Evolutionary conservation across 2,888 invertebrate genomes (phyloP).

Genomic region (Drosophila niveifrons): DNA sequence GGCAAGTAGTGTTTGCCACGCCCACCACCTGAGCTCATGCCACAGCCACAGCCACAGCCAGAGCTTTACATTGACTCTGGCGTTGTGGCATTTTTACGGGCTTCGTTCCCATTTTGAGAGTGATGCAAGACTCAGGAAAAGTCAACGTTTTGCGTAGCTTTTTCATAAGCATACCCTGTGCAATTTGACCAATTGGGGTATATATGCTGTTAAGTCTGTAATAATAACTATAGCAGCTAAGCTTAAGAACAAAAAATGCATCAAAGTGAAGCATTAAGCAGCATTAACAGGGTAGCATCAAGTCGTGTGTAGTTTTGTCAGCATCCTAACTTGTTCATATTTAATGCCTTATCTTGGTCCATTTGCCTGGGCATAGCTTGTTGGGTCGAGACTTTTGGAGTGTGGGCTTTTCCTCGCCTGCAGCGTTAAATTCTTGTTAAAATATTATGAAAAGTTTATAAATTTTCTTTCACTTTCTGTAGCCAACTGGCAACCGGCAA

Average conservation of each 20-base stretch:
- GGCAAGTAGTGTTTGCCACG: not conserved
- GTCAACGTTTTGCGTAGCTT: constrained; percentile 29
- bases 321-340: constrained; percentile 28
- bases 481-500: constrained; percentile 9
- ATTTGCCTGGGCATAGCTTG: constrained; percentile 11
- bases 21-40: constrained; percentile 36
- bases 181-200: not conserved
- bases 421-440: constrained; percentile 58
- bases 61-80: constrained; percentile 11
- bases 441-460: constrained; percentile 57
- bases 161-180: constrained; percentile 27
- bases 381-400: not conserved
- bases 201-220: not conserved
- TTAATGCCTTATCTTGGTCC: constrained; percentile 48
- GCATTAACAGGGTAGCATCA: not conserved
- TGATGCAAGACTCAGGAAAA: constrained; percentile 45
- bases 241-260: too few species aligned
- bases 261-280: too few species aligned
- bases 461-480: constrained; percentile 25
- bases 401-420: constrained; percentile 45
- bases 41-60: too few species aligned
- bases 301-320: not conserved
- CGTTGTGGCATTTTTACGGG: constrained; percentile 45
- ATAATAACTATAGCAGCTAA: too few species aligned
- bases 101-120: constrained; percentile 38